phyloP scores from a whole-genome alignment of 2,888 invertebrate species.

The Trimorus sp. region DNA sequence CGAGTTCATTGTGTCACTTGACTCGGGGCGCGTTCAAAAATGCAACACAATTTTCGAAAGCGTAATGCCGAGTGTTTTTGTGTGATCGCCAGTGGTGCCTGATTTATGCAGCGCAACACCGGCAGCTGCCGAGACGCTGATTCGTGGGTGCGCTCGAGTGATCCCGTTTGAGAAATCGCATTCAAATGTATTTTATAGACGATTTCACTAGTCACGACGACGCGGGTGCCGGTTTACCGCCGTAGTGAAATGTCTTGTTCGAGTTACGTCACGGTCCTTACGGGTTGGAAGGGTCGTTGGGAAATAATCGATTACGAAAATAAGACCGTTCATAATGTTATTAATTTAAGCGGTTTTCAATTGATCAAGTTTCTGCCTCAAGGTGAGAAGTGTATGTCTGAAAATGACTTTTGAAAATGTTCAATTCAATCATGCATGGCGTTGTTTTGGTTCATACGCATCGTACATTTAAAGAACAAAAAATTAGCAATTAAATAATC shows the following conservation, averaged over 20 bases:
- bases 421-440: too few species aligned
- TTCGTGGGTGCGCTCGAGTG: slow-evolving; percentile 40
- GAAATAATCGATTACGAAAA: not conserved
- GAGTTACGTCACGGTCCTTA: too few species aligned
- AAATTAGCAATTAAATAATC: too few species aligned
- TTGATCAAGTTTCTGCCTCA: too few species aligned
- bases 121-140: slow-evolving; percentile 38
- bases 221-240: not conserved
- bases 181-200: slow-evolving; percentile 23
- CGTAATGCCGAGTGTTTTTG: slow-evolving; percentile 43
- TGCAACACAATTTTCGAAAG: slow-evolving; percentile 18
- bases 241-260: too few species aligned
- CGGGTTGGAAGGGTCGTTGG: too few species aligned
- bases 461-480: too few species aligned
- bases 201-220: slow-evolving; percentile 15
- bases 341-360: too few species aligned
- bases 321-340: too few species aligned
- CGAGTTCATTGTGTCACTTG: slow-evolving; percentile 43
- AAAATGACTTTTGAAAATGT: too few species aligned
- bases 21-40: slow-evolving; percentile 46
- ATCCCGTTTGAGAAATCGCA: slow-evolving; percentile 26
- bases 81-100: slow-evolving; percentile 26
- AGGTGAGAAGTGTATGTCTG: too few species aligned
- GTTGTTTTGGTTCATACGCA: too few species aligned
- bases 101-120: slow-evolving; percentile 34